Conservation (phyloP, 2,113 vertebrate species). For the Girardinichthys multiradiatus region DNA sequence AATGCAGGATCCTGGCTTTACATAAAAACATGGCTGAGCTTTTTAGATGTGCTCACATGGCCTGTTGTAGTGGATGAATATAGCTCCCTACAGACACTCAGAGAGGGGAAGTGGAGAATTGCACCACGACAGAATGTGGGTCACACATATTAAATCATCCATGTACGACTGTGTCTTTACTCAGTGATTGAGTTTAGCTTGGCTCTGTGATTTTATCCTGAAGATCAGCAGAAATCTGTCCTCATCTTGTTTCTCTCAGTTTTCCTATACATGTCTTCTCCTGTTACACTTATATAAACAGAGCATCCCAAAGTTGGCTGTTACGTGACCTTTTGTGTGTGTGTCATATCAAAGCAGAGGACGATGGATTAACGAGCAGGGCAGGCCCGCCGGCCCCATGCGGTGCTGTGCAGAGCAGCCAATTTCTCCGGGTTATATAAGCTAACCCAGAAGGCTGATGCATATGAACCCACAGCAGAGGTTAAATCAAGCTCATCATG, state of each 20-base stretch:
- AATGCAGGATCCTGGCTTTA: slow-evolving; percentile 8
- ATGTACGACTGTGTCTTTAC: slow-evolving; percentile 42
- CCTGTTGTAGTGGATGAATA: slow-evolving; percentile 26
- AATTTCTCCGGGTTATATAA: slow-evolving; percentile 59
- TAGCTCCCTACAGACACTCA: slow-evolving; percentile 14
- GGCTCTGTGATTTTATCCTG: slow-evolving; percentile 5
- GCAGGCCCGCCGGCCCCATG: slow-evolving; percentile 8
- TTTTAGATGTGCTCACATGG: slow-evolving; percentile 40
- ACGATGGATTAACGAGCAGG: slow-evolving; percentile 8
- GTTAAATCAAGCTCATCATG: slow-evolving; percentile 51
- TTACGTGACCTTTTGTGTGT: neutral
- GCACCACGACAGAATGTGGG: slow-evolving; percentile 62
- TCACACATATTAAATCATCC: slow-evolving; percentile 62
- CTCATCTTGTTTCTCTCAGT: neutral
- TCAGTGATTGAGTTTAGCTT: neutral
- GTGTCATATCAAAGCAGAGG: slow-evolving; percentile 1
- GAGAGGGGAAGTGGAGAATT: slow-evolving; percentile 42
- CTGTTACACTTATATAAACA: neutral
- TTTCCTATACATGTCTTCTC: neutral
- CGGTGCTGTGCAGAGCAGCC: slow-evolving; percentile 29
- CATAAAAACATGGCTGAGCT: slow-evolving; percentile 7
- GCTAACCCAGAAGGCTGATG: slow-evolving; percentile 35
- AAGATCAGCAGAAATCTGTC: slow-evolving; percentile 5
- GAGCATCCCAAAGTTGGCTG: neutral
- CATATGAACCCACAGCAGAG: slow-evolving; percentile 59